A percentile compares a stretch with the other conserved stretches of the same genome.
phyloP scores from a whole-genome alignment of 2,888 invertebrate genomes.

The Miltochrista miniata region DNA sequence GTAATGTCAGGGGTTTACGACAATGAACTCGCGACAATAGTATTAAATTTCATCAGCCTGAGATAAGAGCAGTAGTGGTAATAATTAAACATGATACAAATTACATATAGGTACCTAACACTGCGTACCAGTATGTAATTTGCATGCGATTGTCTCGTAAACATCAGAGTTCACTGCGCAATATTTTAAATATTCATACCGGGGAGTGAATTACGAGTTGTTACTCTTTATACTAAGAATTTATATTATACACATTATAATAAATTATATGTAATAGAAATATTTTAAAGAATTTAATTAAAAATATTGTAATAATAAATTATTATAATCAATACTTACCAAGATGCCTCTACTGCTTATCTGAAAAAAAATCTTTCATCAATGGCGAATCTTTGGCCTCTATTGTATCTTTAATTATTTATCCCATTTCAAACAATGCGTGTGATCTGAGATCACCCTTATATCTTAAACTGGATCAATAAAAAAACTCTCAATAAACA shows the following conservation, averaged over 20 bases:
- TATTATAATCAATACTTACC: too few species aligned
- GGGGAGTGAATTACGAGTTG: constrained; percentile 39
- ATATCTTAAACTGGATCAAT: too few species aligned
- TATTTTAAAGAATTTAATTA: too few species aligned
- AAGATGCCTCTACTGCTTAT: too few species aligned
- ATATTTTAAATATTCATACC: constrained; percentile 49
- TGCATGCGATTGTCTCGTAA: constrained; percentile 53
- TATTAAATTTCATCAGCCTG: constrained; percentile 55
- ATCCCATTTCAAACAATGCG: too few species aligned
- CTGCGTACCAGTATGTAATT: constrained; percentile 47
- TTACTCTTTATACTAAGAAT: constrained; percentile 29
- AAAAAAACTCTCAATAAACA: too few species aligned
- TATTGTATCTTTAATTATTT: too few species aligned
- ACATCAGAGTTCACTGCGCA: constrained; percentile 56
- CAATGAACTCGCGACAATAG: constrained; percentile 39
- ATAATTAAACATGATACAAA: constrained; percentile 55
- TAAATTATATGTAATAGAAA: too few species aligned
- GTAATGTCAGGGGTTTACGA: constrained; percentile 37
- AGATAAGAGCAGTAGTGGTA: constrained; percentile 50
- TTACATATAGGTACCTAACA: constrained; percentile 41
- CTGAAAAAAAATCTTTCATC: too few species aligned
- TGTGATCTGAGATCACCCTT: too few species aligned
- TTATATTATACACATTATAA: constrained; percentile 10
- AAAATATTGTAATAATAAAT: too few species aligned
- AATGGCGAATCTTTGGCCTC: too few species aligned